Conservation (phyloP, 2,113 vertebrate genomes). For the Microtus oregoni region DNA sequence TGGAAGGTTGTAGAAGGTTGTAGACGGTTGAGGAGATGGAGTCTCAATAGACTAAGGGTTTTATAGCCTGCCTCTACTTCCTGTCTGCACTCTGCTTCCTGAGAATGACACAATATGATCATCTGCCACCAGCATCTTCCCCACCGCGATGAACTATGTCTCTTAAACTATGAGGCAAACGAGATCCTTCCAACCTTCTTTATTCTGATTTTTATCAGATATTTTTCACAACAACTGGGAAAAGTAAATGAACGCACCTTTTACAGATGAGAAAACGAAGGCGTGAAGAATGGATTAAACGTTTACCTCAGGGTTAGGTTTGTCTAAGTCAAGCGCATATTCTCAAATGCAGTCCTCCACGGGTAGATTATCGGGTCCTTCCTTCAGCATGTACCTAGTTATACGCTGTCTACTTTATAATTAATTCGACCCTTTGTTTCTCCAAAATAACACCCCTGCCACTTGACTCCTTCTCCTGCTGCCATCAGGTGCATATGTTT, state of each 20-base stretch:
- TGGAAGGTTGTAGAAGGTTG: background rate
- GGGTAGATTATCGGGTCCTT: background rate
- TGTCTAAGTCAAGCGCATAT: background rate
- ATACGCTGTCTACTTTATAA: background rate
- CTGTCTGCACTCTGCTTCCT: background rate
- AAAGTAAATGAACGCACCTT: background rate
- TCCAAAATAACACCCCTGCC: background rate
- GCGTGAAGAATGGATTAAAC: background rate
- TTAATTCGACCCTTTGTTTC: background rate
- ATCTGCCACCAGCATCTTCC: background rate
- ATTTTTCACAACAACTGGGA: background rate
- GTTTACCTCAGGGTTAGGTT: background rate
- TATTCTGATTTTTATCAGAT: background rate
- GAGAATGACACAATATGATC: background rate
- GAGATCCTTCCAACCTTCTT: background rate
- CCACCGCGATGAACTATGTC: accelerated
- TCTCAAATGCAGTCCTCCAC: background rate
- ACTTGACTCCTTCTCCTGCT: background rate
- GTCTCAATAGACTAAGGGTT: too few species aligned
- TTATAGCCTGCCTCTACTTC: background rate
- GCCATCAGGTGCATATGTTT: background rate
- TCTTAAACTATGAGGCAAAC: background rate
- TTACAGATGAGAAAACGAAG: conserved; percentile 25
- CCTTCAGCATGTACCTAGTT: background rate
- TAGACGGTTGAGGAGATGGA: too few species aligned